Evolutionary conservation across 30 jellyfish, hydroid and myxozoan species (phyloP).

Genomic region (Aurelia sp.): DNA sequence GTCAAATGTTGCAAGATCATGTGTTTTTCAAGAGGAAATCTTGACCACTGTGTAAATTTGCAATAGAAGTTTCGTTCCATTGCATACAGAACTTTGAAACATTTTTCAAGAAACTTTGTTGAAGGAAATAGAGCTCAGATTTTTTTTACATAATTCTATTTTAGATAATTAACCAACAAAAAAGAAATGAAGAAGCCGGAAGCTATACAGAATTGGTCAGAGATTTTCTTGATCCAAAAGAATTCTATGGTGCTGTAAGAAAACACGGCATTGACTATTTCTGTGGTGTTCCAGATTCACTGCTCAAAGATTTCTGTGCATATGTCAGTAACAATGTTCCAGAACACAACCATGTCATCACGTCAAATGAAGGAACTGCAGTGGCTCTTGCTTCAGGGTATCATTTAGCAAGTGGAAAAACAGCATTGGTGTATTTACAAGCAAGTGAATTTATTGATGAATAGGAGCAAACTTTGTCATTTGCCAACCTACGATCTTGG

Average conservation of each 20-base stretch:
- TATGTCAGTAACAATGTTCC: conserved; percentile 92
- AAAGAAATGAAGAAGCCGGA: conserved; percentile 95
- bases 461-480: too few relatives aligned
- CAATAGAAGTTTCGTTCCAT: too few relatives aligned
- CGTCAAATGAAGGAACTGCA: conserved; percentile 99
- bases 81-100: too few relatives aligned
- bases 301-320: conserved; percentile 97
- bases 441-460: conserved; percentile 36
- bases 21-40: too few relatives aligned
- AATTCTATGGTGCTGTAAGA: conserved; percentile 90
- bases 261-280: conserved; percentile 95
- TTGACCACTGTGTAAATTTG: too few relatives aligned
- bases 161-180: conserved; percentile 79
- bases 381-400: conserved; percentile 99
- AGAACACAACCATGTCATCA: conserved; percentile 74
- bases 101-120: background rate
- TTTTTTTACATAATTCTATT: background rate
- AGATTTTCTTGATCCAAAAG: conserved; percentile 93
- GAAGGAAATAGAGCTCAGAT: too few relatives aligned
- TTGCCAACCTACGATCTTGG: too few relatives aligned
- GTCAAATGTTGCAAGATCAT: too few relatives aligned
- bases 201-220: conserved; percentile 94
- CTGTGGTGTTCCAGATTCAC: conserved; percentile 98
- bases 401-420: conserved; percentile 93
- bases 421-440: conserved; percentile 97